Conservation (phyloP, 1,140 invertebrate species). For the Ceratitis capitata region DNA sequence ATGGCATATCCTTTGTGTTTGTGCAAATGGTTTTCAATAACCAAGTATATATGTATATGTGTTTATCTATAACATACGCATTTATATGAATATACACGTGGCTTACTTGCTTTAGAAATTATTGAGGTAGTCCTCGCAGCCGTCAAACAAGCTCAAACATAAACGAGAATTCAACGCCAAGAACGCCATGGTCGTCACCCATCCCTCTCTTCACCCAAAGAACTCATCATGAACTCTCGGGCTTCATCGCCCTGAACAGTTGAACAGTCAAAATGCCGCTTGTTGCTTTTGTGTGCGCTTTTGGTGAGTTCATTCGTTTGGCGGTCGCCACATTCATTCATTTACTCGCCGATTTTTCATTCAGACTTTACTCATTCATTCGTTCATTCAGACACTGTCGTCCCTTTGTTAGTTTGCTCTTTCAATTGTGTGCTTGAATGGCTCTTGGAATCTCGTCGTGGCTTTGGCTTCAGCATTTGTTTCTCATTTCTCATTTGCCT, state of each 20-base stretch:
- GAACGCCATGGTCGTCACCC: background rate
- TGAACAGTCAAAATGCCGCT: background rate
- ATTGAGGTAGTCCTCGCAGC: conserved; percentile 38
- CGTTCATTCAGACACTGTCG: background rate
- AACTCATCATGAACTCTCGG: background rate
- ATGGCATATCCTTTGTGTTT: background rate
- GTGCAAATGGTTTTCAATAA: background rate
- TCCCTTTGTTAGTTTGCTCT: conserved; percentile 13
- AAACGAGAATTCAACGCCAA: background rate
- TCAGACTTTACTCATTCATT: background rate
- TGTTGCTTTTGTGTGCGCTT: background rate
- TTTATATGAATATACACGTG: background rate
- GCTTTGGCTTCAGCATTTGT: conserved; percentile 14
- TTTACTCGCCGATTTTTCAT: background rate
- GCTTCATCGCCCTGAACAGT: background rate
- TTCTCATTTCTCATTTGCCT: background rate
- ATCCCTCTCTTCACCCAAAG: background rate
- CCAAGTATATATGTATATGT: background rate
- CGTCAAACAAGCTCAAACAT: background rate
- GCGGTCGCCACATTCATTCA: background rate
- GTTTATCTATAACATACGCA: background rate
- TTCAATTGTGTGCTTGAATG: conserved; percentile 7
- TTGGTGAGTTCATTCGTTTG: background rate
- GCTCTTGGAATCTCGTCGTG: background rate
- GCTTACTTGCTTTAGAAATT: conserved; percentile 34